phyloP scores from a whole-genome alignment of 1,140 invertebrate genomes.

The Portunus trituberculatus region DNA sequence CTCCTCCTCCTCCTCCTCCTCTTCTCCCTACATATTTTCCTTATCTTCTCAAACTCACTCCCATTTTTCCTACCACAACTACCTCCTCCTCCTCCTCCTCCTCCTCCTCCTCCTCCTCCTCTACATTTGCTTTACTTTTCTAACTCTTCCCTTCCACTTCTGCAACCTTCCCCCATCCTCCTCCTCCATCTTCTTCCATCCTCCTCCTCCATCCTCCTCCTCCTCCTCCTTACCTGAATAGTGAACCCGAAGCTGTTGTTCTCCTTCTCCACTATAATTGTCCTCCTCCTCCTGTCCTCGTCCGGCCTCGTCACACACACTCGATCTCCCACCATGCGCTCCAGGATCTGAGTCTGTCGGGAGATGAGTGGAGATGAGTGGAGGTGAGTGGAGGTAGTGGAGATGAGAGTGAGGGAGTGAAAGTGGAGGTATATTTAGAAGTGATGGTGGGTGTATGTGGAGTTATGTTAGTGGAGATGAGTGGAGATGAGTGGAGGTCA shows the following conservation, averaged over 20 bases:
- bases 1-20: too few relatives aligned
- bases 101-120: neutral
- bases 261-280: conserved; percentile 92
- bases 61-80: neutral
- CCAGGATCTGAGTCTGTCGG: conserved; percentile 85
- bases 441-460: too few relatives aligned
- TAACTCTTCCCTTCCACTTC: neutral
- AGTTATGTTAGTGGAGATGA: too few relatives aligned
- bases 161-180: neutral
- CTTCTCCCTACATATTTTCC: too few relatives aligned
- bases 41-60: neutral
- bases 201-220: neutral
- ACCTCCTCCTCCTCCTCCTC: neutral
- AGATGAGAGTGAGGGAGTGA: neutral
- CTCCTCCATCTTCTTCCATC: neutral
- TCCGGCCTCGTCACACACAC: conserved; percentile 87
- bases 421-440: too few relatives aligned
- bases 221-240: conserved; percentile 84
- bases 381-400: neutral
- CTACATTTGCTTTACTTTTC: neutral
- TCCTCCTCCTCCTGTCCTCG: conserved; percentile 91
- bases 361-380: neutral
- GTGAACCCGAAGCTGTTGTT: conserved; percentile 96
- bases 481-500: too few relatives aligned
- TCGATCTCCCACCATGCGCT: conserved; percentile 90